Conservation (phyloP, 2,888 invertebrate genomes). For the Andrena marginata region DNA sequence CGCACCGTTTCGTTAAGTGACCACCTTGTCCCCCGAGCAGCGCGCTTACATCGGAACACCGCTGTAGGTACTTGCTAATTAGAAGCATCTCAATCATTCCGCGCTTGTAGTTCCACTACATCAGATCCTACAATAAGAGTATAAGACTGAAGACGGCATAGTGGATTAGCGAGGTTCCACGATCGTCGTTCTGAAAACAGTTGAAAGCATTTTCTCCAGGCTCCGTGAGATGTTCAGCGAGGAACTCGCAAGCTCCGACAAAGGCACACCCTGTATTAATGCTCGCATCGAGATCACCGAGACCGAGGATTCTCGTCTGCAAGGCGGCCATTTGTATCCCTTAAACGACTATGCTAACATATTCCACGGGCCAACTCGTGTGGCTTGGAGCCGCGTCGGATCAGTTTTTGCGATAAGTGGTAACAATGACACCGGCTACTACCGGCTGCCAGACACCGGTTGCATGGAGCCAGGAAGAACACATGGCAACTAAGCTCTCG, state of each 20-base stretch:
- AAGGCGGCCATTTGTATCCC: slow-evolving; percentile 31
- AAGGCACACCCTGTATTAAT: neutral
- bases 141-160: no score
- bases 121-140: no score
- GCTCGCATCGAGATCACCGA: neutral
- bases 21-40: no score
- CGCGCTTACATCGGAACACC: neutral
- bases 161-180: neutral
- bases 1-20: no score
- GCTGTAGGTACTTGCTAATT: neutral
- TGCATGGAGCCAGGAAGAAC: slow-evolving; percentile 34
- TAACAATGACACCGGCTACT: slow-evolving; percentile 69
- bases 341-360: slow-evolving; percentile 67
- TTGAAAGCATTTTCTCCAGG: neutral
- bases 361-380: slow-evolving; percentile 68
- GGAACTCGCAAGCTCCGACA: slow-evolving; percentile 1
- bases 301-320: slow-evolving; percentile 8
- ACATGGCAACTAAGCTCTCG: neutral
- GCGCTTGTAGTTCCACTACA: no score
- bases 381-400: slow-evolving; percentile 66
- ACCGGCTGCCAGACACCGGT: slow-evolving; percentile 46
- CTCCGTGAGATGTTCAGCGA: neutral
- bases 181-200: neutral
- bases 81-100: no score
- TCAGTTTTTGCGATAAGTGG: slow-evolving; percentile 74